Evolutionary conservation across 2,888 invertebrate species (phyloP).

Genomic region (Drosophila antonietae): DNA sequence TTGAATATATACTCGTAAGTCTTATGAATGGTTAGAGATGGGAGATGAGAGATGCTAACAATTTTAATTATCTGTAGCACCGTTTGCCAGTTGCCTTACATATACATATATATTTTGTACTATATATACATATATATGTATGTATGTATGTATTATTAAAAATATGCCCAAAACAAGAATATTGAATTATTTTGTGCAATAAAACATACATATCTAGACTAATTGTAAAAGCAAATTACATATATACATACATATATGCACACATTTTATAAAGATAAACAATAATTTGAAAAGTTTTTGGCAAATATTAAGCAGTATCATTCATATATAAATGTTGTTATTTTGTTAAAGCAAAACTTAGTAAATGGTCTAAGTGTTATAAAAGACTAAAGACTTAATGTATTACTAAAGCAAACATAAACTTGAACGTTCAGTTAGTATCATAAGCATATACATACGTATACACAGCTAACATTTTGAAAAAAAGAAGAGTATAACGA

Average conservation of each 20-base stretch:
- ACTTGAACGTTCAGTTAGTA: conserved; percentile 1
- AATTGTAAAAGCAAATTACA: conserved; percentile 5
- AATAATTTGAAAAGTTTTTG: conserved; percentile 13
- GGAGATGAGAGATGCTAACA: conserved; percentile 21
- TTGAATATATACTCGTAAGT: conserved; percentile 46
- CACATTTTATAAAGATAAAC: background rate
- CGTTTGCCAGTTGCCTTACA: conserved; percentile 27
- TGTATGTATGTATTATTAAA: conserved; percentile 17
- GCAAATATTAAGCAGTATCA: conserved; percentile 33
- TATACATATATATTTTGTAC: background rate
- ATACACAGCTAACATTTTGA: conserved; percentile 9
- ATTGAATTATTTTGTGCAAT: background rate
- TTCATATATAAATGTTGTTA: conserved; percentile 17
- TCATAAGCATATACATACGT: background rate
- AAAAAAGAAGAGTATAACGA: conserved; percentile 5
- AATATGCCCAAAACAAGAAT: background rate
- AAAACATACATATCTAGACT: conserved; percentile 15
- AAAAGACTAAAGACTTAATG: conserved; percentile 23
- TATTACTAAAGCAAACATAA: conserved; percentile 24
- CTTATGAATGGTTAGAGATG: conserved; percentile 19
- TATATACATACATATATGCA: background rate
- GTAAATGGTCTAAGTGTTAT: conserved; percentile 3
- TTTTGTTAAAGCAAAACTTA: conserved; percentile 13
- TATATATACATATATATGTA: conserved; percentile 7
- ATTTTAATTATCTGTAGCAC: conserved; percentile 29